These are phyloP conservation scores for human (Homo sapiens) DNA, from an alignment of 2,113 vertebrate genomes.

Conservation along the genomic window GRCh38 chr18:11006501-11007000, in stretches of 20 bases:
- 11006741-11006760: neutral
- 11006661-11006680: neutral
- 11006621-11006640: neutral
- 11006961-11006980: neutral
- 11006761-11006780: neutral
- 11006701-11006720: fast-evolving
- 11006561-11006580: neutral
- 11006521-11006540: neutral
- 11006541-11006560: neutral
- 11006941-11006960: neutral
- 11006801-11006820: neutral
- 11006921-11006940: neutral
- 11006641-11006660: neutral
- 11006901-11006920: neutral
- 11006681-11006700: neutral
- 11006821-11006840: neutral
- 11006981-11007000: neutral
- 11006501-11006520: neutral
- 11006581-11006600: neutral
- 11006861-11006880: neutral
- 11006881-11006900: neutral
- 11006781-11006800: neutral
- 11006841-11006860: neutral
- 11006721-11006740: neutral
- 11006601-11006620: neutral